These are phyloP conservation scores for Epinephelus coioides DNA, from an alignment of 2,797 vertebrate species.

Conservation along the genomic window DNA sequence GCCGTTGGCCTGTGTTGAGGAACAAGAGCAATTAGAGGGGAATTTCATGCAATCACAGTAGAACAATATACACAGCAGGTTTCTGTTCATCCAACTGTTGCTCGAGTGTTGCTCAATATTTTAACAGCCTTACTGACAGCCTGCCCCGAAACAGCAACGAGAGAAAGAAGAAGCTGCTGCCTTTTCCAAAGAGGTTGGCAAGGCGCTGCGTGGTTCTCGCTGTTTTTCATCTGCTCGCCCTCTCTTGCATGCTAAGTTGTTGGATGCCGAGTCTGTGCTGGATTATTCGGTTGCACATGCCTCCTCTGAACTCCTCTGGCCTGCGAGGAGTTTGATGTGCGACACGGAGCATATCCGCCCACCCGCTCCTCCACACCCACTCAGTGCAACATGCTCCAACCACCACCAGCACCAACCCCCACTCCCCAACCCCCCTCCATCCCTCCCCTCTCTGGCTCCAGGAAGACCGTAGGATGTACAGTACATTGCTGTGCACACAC, in stretches of 20 bases:
- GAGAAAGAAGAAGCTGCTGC: constrained; percentile 52
- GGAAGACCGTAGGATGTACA: constrained; percentile 49
- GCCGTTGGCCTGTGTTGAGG: constrained; percentile 56
- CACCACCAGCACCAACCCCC: background rate
- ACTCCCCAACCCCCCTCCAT: background rate
- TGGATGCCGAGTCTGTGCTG: constrained; percentile 51
- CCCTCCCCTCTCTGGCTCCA: constrained; percentile 31
- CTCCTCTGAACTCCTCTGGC: constrained; percentile 72
- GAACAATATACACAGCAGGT: constrained; percentile 76
- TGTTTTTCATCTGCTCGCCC: constrained; percentile 54
- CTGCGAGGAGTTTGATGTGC: constrained; percentile 70
- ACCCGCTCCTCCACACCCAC: constrained; percentile 65
- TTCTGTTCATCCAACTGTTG: constrained; percentile 71
- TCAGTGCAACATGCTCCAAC: constrained; percentile 44
- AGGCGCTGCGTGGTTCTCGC: constrained; percentile 33
- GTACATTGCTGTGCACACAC: constrained; percentile 17
- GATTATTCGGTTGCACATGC: constrained; percentile 56
- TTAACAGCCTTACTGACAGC: constrained; percentile 58
- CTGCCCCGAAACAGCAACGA: constrained; percentile 47
- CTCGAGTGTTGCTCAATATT: constrained; percentile 58
- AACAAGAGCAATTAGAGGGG: constrained; percentile 73
- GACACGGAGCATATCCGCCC: constrained; percentile 63
- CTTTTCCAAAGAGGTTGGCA: constrained; percentile 50
- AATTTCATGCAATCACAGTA: constrained; percentile 78
- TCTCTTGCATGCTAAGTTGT: constrained; percentile 66